Evolutionary conservation across 92 coral and sea anemone genomes (phyloP).

Genomic region (Epizoanthus ramosus): DNA sequence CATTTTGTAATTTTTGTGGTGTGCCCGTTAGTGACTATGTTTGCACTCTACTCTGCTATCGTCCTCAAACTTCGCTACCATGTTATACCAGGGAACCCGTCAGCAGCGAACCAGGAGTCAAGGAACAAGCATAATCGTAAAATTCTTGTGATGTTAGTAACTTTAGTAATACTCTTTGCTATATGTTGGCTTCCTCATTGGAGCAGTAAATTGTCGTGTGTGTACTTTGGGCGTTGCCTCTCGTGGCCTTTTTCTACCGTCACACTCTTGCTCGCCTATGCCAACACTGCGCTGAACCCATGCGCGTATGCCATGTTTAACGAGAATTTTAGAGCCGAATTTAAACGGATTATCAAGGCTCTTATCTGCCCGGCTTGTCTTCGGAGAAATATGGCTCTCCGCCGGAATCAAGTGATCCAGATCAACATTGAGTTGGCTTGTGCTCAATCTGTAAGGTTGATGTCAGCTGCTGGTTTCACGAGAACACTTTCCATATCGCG

Average conservation of each 20-base stretch:
- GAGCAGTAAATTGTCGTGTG: slow-evolving; percentile 8
- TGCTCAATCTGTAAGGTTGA: slow-evolving; percentile 2
- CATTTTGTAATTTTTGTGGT: slow-evolving; percentile 18
- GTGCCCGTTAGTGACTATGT: not conserved
- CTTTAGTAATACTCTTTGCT: slow-evolving; percentile 25
- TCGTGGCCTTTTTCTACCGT: slow-evolving; percentile 14
- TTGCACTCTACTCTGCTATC: slow-evolving; percentile 26
- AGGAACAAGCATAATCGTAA: slow-evolving; percentile 24
- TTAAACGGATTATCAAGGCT: slow-evolving; percentile 8
- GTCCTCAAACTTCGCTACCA: slow-evolving; percentile 15
- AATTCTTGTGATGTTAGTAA: slow-evolving; percentile 15
- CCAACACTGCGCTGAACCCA: slow-evolving; percentile 34
- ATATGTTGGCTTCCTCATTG: slow-evolving; percentile 24
- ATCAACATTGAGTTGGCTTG: slow-evolving; percentile 25
- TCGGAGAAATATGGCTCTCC: not conserved
- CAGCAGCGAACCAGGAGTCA: slow-evolving; percentile 19
- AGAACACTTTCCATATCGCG: slow-evolving; percentile 25
- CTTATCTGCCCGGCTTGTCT: slow-evolving; percentile 3
- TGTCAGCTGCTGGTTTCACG: slow-evolving; percentile 24
- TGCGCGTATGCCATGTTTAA: slow-evolving; percentile 37
- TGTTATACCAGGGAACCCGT: slow-evolving; percentile 35
- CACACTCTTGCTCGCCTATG: slow-evolving; percentile 9
- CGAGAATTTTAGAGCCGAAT: slow-evolving; percentile 29
- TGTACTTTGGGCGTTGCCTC: slow-evolving; percentile 1
- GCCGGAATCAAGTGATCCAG: slow-evolving; percentile 10